Evolutionary conservation across 2,113 vertebrate species (phyloP).

Genomic region (Gila orcuttii): DNA sequence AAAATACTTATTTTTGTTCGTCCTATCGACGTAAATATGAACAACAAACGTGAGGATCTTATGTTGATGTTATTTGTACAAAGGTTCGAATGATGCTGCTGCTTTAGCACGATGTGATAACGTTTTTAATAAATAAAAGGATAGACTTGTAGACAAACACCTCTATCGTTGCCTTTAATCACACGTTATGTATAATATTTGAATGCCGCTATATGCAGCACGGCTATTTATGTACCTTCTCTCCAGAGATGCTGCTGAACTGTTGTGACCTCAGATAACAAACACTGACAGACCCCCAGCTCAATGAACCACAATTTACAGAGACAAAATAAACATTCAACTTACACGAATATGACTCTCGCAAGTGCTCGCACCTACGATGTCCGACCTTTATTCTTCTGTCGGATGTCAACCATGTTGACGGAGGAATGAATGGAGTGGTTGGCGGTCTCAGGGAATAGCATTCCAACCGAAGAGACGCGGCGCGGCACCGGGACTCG

Average conservation of each 20-base stretch:
- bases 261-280: conserved; percentile 44
- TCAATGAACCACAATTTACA: conserved; percentile 31
- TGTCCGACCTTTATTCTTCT: conserved; percentile 47
- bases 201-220: conserved; percentile 4
- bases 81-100: neutral
- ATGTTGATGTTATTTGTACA: neutral
- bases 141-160: neutral
- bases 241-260: conserved; percentile 52
- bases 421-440: conserved; percentile 21
- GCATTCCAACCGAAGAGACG: conserved; percentile 43
- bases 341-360: conserved; percentile 46
- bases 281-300: conserved; percentile 38
- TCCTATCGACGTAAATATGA: neutral
- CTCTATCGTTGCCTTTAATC: neutral
- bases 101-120: neutral
- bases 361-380: conserved; percentile 32
- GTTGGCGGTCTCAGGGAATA: conserved; percentile 29
- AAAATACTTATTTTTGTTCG: neutral
- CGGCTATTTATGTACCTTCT: neutral
- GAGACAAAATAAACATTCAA: conserved; percentile 26
- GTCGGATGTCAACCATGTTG: conserved; percentile 58
- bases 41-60: neutral
- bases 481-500: neutral
- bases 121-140: neutral
- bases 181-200: neutral